Conservation (phyloP, 2,797 vertebrate genomes). For the Aplochiton taeniatus region DNA sequence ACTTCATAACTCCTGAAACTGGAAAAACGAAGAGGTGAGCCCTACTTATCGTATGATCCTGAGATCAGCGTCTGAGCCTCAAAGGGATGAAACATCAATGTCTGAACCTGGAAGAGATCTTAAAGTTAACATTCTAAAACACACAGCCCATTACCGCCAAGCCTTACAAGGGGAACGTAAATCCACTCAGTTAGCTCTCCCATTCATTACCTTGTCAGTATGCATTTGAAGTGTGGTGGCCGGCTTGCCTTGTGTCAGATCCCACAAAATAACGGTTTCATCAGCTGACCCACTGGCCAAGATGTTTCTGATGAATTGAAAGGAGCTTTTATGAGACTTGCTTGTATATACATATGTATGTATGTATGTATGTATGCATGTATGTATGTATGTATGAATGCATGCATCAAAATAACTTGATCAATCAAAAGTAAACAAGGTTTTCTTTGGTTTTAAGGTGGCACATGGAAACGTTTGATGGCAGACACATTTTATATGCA, state of each 20-base stretch:
- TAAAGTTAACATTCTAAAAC: not conserved
- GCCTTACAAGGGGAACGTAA: not conserved
- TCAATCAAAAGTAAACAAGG: too few species aligned
- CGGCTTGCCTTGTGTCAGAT: constrained; percentile 85
- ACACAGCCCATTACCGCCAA: not conserved
- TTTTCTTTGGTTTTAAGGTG: too few species aligned
- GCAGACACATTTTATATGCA: too few species aligned
- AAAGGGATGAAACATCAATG: constrained; percentile 92
- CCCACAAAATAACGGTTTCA: constrained; percentile 89
- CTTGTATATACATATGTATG: too few species aligned
- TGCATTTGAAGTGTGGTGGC: constrained; percentile 84
- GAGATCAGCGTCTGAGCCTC: constrained; percentile 95
- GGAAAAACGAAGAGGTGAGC: not conserved
- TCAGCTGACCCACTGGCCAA: constrained; percentile 94
- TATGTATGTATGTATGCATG: too few species aligned
- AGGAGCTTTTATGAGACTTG: too few species aligned
- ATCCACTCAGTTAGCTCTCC: not conserved
- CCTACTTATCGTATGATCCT: constrained; percentile 95
- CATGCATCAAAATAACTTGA: too few species aligned
- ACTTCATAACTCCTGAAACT: too few species aligned
- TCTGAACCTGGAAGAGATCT: constrained; percentile 83
- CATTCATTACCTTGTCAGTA: constrained; percentile 85
- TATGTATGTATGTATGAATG: too few species aligned
- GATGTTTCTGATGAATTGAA: constrained; percentile 79
- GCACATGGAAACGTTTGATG: too few species aligned